Evolutionary conservation across 2,797 vertebrate genomes (phyloP), one percentile per base, ranked within the genome.

Genomic region (Chelmon rostratus): DNA sequence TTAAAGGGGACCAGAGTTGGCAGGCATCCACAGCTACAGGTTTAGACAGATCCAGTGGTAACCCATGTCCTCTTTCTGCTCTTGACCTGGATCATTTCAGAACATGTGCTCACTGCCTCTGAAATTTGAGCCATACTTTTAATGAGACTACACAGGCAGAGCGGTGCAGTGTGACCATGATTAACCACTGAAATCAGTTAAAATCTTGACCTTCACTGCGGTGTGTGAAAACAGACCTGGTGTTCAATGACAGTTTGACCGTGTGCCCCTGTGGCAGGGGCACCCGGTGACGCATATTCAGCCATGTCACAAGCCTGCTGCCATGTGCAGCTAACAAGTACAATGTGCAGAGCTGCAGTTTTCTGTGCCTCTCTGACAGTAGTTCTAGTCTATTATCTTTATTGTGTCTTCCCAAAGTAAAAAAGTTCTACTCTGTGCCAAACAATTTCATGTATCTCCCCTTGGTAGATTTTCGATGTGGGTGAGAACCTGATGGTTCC

Each of bases 401-500:
- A n/a, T n/a, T 23, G 16, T 46, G 19, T 23, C 38, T 38, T 42
- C 61, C 18, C 33, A 18, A 33, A 65, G 31, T 46, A 12, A 63
- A 19, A 4, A 8, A 16, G 1, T 18, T 28, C 18, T 33, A 11
- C 25, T 31, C 1, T 18, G 2, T 18, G 40, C 21, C 31, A 72
- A 49, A 9, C 37, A 21, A 4, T 6, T 6, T 5, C 3, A 42
- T 49, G 16, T 58, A 2, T 23, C 2, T 79, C 8, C 46, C 68
- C 18, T 21, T 19, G 46, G 5, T 88, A 99, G 98, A 99, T 99
- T 80, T 98, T 99, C 3, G 98, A 99, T 50, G 96, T 99, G 18
- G 98, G 98, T 4, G 98, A 99, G 89, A 98, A 97, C 85, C 84
- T 99, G 87, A 96, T 97, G 0, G 97, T 99, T 0, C 98, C 98